Evolutionary conservation across 2,113 vertebrate species (phyloP).

Genomic region (Dascyllus trimaculatus): DNA sequence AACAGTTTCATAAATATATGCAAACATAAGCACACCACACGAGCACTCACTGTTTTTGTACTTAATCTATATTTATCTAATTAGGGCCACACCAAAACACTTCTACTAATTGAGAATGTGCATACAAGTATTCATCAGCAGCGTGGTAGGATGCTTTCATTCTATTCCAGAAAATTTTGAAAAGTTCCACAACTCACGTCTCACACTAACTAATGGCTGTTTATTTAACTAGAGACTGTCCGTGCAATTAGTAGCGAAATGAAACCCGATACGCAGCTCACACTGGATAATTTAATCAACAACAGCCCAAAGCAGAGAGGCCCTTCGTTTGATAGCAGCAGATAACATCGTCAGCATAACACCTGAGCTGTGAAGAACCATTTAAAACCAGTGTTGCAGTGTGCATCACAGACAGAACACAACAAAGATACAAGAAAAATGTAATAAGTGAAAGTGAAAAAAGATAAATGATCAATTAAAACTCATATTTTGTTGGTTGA

Average conservation of each 20-base stretch:
- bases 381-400: no score
- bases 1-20: constrained; percentile 14
- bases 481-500: no score
- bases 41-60: neutral
- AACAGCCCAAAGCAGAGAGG: neutral
- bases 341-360: no score
- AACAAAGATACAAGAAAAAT: no score
- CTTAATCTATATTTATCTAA: constrained; percentile 42
- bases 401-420: no score
- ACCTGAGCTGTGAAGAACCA: no score
- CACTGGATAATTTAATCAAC: neutral
- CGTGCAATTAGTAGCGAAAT: constrained; percentile 19
- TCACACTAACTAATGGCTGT: constrained; percentile 30
- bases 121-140: constrained; percentile 24
- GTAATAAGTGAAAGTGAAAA: no score
- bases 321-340: neutral
- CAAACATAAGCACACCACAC: constrained; percentile 1
- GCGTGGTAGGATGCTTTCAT: constrained; percentile 18
- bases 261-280: constrained; percentile 1
- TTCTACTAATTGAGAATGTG: constrained; percentile 35
- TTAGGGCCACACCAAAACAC: constrained; percentile 26
- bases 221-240: constrained; percentile 21
- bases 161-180: constrained; percentile 19
- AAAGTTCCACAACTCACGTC: constrained; percentile 14
- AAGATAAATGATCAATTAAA: no score